These are phyloP conservation scores for Drosophila cognata DNA, from an alignment of 2,888 invertebrate species.

Conservation along the genomic window DNA sequence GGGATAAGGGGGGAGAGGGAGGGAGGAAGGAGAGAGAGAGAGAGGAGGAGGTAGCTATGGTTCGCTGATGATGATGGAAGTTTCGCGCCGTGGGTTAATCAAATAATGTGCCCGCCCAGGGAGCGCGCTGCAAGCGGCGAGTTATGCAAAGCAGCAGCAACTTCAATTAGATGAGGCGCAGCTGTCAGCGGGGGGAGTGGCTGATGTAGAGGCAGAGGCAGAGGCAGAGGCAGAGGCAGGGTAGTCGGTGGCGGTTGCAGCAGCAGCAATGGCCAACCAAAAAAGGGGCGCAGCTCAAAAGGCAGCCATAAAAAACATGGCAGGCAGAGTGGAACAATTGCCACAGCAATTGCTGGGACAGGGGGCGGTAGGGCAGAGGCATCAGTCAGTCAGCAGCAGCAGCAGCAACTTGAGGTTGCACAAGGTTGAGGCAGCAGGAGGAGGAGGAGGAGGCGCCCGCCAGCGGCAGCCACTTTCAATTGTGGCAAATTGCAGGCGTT, in stretches of 20 bases:
- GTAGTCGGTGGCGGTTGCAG: conserved; percentile 59
- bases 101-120: conserved; percentile 57
- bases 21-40: background rate
- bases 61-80: conserved; percentile 78
- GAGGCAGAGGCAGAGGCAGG: conserved; percentile 16
- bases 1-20: background rate
- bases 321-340: conserved; percentile 57
- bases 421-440: conserved; percentile 1
- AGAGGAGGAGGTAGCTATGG: conserved; percentile 7
- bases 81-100: conserved; percentile 68
- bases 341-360: conserved; percentile 15
- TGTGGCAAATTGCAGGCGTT: conserved; percentile 81
- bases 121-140: conserved; percentile 22
- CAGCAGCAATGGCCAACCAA: conserved; percentile 65
- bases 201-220: background rate
- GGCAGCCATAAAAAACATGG: conserved; percentile 63
- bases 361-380: background rate
- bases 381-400: background rate
- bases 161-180: conserved; percentile 70
- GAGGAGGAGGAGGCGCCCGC: conserved; percentile 31
- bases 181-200: conserved; percentile 26
- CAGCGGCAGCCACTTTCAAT: conserved; percentile 79
- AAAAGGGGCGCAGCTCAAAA: conserved; percentile 70
- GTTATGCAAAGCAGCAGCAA: conserved; percentile 67
- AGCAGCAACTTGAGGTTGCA: conserved; percentile 17